A percentile compares a stretch with the other conserved stretches of the same genome.
These are phyloP conservation scores for Mesoligia furuncula DNA, from an alignment of 2,888 invertebrate genomes.

Conservation along the genomic window DNA sequence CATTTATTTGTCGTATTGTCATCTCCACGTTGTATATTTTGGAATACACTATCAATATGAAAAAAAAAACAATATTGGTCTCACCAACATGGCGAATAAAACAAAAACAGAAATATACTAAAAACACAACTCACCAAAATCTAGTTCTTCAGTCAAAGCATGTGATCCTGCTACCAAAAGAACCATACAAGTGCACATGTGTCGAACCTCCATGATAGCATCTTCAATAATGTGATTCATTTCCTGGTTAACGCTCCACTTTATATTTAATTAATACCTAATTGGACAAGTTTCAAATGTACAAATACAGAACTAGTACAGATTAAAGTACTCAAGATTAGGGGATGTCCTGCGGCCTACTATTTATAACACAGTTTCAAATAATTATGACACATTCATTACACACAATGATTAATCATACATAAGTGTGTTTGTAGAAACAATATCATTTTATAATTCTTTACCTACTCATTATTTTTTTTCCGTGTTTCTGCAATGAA, in stretches of 20 bases:
- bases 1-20: too few relatives aligned
- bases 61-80: not conserved
- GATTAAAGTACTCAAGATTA: conserved; percentile 28
- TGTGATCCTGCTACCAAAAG: conserved; percentile 19
- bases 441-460: not conserved
- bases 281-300: conserved; percentile 4
- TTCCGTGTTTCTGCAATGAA: not conserved
- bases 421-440: not conserved
- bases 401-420: conserved; percentile 21
- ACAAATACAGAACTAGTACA: not conserved
- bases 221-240: conserved; percentile 37
- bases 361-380: conserved; percentile 17
- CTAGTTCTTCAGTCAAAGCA: not conserved
- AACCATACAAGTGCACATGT: conserved; percentile 21
- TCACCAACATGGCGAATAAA: not conserved
- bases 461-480: not conserved
- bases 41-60: too few relatives aligned
- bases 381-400: conserved; percentile 28
- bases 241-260: not conserved
- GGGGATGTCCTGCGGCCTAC: conserved; percentile 37
- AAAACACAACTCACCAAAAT: conserved; percentile 25
- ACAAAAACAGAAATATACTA: not conserved
- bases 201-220: conserved; percentile 35
- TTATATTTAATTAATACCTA: conserved; percentile 33
- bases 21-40: too few relatives aligned